Evolutionary conservation across 2,888 invertebrate genomes (phyloP).

Genomic region (Drosophila anceps): DNA sequence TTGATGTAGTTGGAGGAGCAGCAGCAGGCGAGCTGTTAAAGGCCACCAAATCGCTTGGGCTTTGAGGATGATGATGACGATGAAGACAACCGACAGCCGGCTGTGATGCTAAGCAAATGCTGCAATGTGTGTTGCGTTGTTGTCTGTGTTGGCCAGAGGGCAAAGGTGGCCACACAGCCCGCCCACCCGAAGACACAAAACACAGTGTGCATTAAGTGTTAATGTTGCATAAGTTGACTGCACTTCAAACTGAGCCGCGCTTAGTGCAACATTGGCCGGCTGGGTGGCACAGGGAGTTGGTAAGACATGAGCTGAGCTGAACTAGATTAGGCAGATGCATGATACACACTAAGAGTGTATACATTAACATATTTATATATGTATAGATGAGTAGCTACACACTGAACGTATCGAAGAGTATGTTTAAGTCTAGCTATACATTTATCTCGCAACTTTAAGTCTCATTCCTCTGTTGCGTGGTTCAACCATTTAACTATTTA

Average conservation of each 20-base stretch:
- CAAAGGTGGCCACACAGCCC: conserved; percentile 57
- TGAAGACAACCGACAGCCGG: conserved; percentile 20
- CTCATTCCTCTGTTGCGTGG: too few relatives aligned
- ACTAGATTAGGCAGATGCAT: not conserved
- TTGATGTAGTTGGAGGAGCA: conserved; percentile 24
- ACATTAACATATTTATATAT: not conserved
- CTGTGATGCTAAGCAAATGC: conserved; percentile 33
- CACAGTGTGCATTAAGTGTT: conserved; percentile 65
- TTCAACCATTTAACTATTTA: conserved; percentile 37
- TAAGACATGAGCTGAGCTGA: not conserved
- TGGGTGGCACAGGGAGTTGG: conserved; percentile 47
- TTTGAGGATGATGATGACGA: conserved; percentile 61
- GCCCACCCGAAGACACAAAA: conserved; percentile 22
- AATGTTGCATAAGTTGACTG: conserved; percentile 66
- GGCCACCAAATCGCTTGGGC: conserved; percentile 60
- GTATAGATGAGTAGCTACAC: too few relatives aligned
- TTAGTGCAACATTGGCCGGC: conserved; percentile 14
- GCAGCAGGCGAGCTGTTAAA: conserved; percentile 54
- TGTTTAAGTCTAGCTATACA: not conserved
- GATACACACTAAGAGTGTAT: not conserved
- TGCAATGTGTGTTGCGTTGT: conserved; percentile 34
- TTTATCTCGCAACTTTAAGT: not conserved
- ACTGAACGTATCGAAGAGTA: not conserved
- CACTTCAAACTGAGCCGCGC: conserved; percentile 32
- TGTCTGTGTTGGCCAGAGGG: conserved; percentile 56